Percentiles rank a stretch among this genome's conserved stretches.
Evolutionary conservation across 2,797 vertebrate species (phyloP).

Genomic region (Chrysocyon brachyurus): DNA sequence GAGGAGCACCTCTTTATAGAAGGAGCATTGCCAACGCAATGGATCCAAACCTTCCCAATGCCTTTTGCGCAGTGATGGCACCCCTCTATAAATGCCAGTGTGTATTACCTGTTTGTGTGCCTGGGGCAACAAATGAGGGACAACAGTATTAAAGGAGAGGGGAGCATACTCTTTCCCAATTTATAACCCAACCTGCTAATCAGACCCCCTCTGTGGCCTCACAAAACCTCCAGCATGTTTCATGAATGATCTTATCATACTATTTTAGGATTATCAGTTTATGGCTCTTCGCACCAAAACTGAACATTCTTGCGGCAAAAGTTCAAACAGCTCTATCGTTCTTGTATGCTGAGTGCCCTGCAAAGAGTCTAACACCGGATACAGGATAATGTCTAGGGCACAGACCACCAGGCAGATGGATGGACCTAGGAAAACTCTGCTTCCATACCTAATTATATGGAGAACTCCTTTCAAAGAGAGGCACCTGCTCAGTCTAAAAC

Average conservation of each 20-base stretch:
- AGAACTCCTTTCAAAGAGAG: not conserved
- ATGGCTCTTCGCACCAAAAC: not conserved
- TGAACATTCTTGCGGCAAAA: not conserved
- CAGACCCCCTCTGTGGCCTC: not conserved
- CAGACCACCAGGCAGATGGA: rapidly evolving
- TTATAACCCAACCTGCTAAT: not conserved
- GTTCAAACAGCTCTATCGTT: not conserved
- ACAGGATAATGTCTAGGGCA: not conserved
- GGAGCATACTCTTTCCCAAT: rapidly evolving
- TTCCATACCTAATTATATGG: not conserved
- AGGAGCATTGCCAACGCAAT: rapidly evolving
- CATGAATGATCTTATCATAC: not conserved
- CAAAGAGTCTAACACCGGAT: not conserved
- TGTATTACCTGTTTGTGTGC: not conserved
- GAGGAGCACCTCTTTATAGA: not conserved
- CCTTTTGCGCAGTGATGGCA: rapidly evolving
- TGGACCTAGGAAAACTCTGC: not conserved
- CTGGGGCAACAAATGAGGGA: not conserved
- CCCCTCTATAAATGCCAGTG: no score
- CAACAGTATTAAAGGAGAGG: not conserved
- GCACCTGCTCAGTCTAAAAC: not conserved
- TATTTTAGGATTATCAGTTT: not conserved
- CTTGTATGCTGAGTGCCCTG: not conserved
- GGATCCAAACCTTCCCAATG: not conserved
- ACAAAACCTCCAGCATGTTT: not conserved